Base-by-base conservation (phyloP, 1,140 invertebrate genomes). In the Cardiocondyla obscurior region DNA sequence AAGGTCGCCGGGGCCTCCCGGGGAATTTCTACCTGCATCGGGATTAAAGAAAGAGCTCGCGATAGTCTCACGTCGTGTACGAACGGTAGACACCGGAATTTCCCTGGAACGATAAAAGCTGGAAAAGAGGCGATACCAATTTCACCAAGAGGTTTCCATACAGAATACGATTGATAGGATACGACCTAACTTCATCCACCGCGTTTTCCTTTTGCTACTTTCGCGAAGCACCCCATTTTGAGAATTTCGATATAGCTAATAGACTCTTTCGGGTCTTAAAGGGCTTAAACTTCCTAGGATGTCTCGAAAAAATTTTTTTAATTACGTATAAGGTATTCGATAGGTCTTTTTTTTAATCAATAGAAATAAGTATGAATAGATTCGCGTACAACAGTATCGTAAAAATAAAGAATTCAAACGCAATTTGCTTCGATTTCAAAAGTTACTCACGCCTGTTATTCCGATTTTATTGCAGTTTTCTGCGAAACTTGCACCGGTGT, bases 41-140 rank as follows among this genome's bases (percentile, higher is more conserved):
- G 73, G 85, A 89, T 86, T 88, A 87, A 86, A 79, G 67, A 51
- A 69, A 76, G 53, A 83, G 46, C 55, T 51, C 51, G 46, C 76
- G 55, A 72, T 81, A 70, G 60, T 69, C 65, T 62, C 42, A 64
- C 62, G 36, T 51, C 81, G 51, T 70, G 46, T 79, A 55, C 60
- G 36, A 55, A 19, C 73, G 53, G 44, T 84, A 70, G 83, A 87
- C 83, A 60, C 28, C 33, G 76, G 62, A 88, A 85, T 85, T 88
- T 77, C 57, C 44, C 60, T 72, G 42, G 55, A 62, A 70, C 72
- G 82, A 81, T 69, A 76, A 81, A 70, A 88, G 69, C 49, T 49
- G 46, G 25, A 30, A 72, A 46, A 57, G 51, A 81, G 33, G 49
- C 64, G 74, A 76, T 77, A 85, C 82, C 76, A 87, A 88, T 88